Base-by-base conservation (phyloP, 92 coral and sea anemone species). In the Zoanthus sociatus region DNA sequence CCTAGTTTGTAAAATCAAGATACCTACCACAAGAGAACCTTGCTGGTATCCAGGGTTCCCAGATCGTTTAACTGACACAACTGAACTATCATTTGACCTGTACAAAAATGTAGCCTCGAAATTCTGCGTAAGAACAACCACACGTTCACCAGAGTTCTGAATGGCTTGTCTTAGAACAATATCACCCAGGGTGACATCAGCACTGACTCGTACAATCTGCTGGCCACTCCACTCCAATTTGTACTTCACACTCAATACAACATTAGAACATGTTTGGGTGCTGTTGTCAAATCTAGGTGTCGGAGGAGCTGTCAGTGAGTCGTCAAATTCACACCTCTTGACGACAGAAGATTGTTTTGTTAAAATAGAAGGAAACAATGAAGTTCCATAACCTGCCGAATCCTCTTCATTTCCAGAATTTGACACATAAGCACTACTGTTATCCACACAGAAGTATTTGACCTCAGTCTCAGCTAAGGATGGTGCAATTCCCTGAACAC, bases 31-130 rank as follows among this genome's bases (percentile, higher is more conserved):
- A 20, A 89, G 95, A 54, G 87, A 91, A 67, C 98, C 99, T 42
- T 37, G 90, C 48, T 89, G 32, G 90, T 97, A 97, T 67, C 99
- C 99, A 73, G 99, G 99, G 83, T 95, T 97, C 53, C 99, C 99
- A 16, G 98, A 91, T 60, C 98, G 92, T 69, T 68, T 78, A 47
- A 72, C 71, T 16, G 89, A 68, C 72, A 84, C 84, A 60, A 76
- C 76, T 78, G 90, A 87, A 82, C 32, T 66, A 18, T 73, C 89
- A 6, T 75, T 82, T 42, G 88, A 68, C 56, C 88, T 70, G 71
- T 95, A 92, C 15, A 91, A 78, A 86, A 92, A 97, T 67, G 73
- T 95, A 18, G 88, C 88, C 11, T 90, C 82, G 90, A 95, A 95
- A 42, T 33, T 82, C 83, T 97, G 99, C 4, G 94, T 88, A 63